phyloP scores from a whole-genome alignment of 2,797 vertebrate genomes.

The Adelosebastes latens region DNA sequence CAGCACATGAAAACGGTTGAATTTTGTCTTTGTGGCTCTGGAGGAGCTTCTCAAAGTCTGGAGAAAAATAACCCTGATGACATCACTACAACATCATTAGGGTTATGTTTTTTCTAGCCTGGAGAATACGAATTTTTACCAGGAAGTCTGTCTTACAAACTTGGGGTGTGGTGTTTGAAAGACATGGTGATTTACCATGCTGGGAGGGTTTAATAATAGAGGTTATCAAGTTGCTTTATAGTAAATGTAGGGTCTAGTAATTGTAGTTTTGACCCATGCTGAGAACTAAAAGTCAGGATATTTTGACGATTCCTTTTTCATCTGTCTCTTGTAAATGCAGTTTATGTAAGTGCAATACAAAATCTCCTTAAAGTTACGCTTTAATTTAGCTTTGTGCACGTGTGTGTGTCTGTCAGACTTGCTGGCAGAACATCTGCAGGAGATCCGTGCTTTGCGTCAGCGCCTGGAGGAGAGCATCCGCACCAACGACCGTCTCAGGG shows the following conservation, averaged over 20 bases:
- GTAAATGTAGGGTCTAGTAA: neutral
- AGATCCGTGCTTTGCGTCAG: conserved; percentile 90
- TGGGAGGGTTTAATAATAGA: neutral
- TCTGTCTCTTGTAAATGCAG: neutral
- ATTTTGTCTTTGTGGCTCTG: neutral
- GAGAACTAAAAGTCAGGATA: neutral
- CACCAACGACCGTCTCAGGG: conserved; percentile 91
- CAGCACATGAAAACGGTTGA: too few relatives aligned
- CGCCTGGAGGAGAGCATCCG: conserved; percentile 93
- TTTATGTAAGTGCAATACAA: neutral
- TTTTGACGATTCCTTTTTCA: neutral
- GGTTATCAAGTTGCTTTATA: neutral
- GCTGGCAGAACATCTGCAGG: conserved; percentile 92
- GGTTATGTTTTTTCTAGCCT: neutral
- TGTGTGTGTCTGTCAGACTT: conserved; percentile 80
- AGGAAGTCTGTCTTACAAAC: neutral
- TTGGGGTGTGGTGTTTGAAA: neutral
- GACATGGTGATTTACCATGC: neutral
- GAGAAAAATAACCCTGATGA: neutral
- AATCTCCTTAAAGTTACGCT: neutral
- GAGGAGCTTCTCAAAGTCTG: neutral
- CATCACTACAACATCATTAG: neutral
- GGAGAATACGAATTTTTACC: neutral
- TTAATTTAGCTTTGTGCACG: neutral
- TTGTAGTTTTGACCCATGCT: neutral